These are phyloP conservation scores for Drosophila birchii DNA, from an alignment of 2,888 invertebrate species.

Conservation along the genomic window DNA sequence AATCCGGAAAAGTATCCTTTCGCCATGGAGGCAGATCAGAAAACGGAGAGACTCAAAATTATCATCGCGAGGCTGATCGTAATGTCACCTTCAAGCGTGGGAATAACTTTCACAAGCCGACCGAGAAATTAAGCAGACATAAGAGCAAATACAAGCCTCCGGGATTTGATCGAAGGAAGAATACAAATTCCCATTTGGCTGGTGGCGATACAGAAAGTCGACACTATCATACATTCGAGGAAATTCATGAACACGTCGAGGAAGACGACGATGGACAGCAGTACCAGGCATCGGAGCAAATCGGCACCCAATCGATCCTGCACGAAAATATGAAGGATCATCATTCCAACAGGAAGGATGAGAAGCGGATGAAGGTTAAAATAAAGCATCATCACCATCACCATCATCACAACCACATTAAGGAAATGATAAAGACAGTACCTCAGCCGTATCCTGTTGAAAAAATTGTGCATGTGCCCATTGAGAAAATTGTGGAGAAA, in stretches of 20 bases:
- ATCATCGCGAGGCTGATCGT: conserved; percentile 10
- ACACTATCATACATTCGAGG: conserved; percentile 80
- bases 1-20: conserved; percentile 8
- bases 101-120: conserved; percentile 17
- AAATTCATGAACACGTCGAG: conserved; percentile 82
- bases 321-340: conserved; percentile 28
- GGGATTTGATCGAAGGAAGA: conserved; percentile 46
- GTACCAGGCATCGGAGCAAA: conserved; percentile 60
- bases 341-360: conserved; percentile 20
- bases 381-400: conserved; percentile 88
- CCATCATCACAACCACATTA: conserved; percentile 88
- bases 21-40: conserved; percentile 3
- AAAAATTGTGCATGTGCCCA: conserved; percentile 83
- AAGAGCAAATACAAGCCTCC: conserved; percentile 34
- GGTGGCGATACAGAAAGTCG: conserved; percentile 58
- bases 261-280: conserved; percentile 51
- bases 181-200: conserved; percentile 33
- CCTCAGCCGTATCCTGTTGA: conserved; percentile 86
- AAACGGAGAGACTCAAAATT: neutral
- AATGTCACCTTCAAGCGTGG: conserved; percentile 16
- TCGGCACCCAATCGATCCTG: conserved; percentile 62
- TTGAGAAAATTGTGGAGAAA: conserved; percentile 85
- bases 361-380: conserved; percentile 74
- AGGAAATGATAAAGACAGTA: conserved; percentile 87
- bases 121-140: conserved; percentile 14